Evolutionary conservation across 2,888 invertebrate genomes (phyloP), one percentile per base, ranked within the genome.

Genomic region (Tryphoninae sp.): DNA sequence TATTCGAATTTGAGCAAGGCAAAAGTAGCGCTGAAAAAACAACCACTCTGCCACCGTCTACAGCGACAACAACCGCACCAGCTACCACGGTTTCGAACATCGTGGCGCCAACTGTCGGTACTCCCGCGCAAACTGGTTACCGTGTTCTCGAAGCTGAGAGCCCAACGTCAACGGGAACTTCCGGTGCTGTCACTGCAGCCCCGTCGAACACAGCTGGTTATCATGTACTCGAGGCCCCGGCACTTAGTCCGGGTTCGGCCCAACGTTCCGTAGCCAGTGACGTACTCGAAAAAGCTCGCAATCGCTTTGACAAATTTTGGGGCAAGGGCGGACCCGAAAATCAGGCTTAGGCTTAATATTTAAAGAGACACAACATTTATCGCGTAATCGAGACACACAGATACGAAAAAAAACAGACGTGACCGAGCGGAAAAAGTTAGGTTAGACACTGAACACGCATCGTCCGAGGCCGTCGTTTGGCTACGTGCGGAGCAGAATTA

Each of bases 241-340:
- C 86, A 19, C 67, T 87, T 19, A 86, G 86, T 77, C 87, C 86
- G 61, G 86, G 87, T 49, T 86, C 86, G 82, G 86, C 84, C 67
- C 86, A 86, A 83, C 89, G 87, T 55, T 93, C 95, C 59, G 93
- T 94, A 67, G 95, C 96, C 51, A 94, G 95, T 76, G 96, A 96
- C 90, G 96, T 96, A 82, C 93, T 97, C 85, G 96, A 96, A 90
- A 95, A 95, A 91, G 96, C 96, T 87, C 95, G 96, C 87, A 96
- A 95, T 91, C 95, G 96, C 87, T 96, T 97, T 90, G 97, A 97
- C 92, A 95, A 96, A 89, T 96, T 97, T 92, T 96, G 96, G 96
- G 96, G 96, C 85, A 95, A 95, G 88, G 88, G 90, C 80, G 87
- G 87, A 45, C 82, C 89, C 65, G 91, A 91, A 74, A 89, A 88